Evolutionary conservation across 2,113 vertebrate genomes (phyloP), one percentile per base, ranked within the genome.

Genomic region (Zosterops japonicus): DNA sequence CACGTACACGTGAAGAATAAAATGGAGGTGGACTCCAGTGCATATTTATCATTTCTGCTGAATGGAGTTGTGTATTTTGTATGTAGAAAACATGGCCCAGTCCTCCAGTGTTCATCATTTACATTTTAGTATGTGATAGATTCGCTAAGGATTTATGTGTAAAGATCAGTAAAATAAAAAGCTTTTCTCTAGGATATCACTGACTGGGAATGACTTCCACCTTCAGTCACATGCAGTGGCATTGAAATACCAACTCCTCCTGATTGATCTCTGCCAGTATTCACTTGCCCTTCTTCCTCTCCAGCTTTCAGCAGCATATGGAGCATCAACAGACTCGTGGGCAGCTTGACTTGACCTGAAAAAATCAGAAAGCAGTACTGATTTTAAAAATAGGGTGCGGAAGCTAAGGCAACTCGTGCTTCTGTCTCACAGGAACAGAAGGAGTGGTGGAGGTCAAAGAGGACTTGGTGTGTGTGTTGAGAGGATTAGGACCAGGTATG

Each of bases 321-420:
- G 94, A 91, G 68, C 60, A 94, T 90, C 79, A 88, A 74, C 64
- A 92, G 75, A 60, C 67, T 95, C 17, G 68, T 88, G 68, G 90
- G 82, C 79, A 91, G 90, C 90, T 87, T 93, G 68, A 49, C 85
- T 83, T 96, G 90, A 90, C 95, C 90, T 87, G 88, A 94, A 92
- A 96, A 95, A 94, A 75, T 65, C n/a, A 74, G 90, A 93, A 95
- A 80, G 85, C 85, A n/a, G 80, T 64, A 41, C 85, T 41, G 50
- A 47, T 90, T 91, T 95, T 94, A 96, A 93, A 97, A 96, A 93
- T 86, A 96, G 87, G 39, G 78, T 93, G 67, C 4, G 2, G 81
- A 86, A 95, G 49, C 63, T 83, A 80, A 80, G 52, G 68, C 75
- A 88, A 14, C 76, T 83, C 57, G 35, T 87, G 42, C 68, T 60